A percentile compares a stretch with the other conserved stretches of the same genome.
These are phyloP conservation scores for Bovichtus diacanthus DNA, from an alignment of 2,797 vertebrate species.

Conservation along the genomic window DNA sequence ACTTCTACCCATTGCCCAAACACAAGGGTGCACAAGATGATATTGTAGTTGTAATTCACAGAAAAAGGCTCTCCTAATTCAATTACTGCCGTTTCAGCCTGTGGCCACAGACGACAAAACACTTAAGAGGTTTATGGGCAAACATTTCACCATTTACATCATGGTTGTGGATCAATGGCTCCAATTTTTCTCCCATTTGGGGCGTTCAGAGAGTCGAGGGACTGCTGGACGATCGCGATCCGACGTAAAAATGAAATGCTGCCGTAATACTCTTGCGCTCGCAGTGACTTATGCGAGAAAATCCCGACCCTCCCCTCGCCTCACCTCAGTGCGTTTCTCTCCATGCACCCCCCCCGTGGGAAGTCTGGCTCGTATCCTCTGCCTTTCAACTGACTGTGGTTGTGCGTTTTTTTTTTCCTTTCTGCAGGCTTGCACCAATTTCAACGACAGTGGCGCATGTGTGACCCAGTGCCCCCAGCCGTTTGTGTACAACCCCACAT, in stretches of 20 bases:
- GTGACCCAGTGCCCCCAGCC: constrained; percentile 97
- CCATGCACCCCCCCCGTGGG: neutral
- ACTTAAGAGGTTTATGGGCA: constrained; percentile 78
- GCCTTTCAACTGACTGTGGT: constrained; percentile 18
- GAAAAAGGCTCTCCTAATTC: constrained; percentile 72
- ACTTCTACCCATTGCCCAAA: constrained; percentile 37
- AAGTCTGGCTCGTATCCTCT: neutral
- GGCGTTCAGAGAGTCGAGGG: constrained; percentile 32
- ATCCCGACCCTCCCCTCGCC: neutral
- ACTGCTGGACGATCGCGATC: neutral
- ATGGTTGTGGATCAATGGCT: constrained; percentile 73
- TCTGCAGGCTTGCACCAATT: constrained; percentile 90
- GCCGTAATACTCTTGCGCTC: constrained; percentile 52
- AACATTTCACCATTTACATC: constrained; percentile 78
- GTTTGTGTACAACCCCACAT: constrained; percentile 96
- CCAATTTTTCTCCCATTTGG: constrained; percentile 73
- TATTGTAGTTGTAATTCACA: constrained; percentile 80
- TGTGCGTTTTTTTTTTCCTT: neutral
- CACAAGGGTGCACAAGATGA: constrained; percentile 10
- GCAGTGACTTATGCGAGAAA: constrained; percentile 35
- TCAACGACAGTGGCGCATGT: constrained; percentile 97
- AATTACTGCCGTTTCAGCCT: constrained; percentile 70
- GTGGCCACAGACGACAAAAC: constrained; percentile 64
- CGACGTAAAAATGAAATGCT: constrained; percentile 69
- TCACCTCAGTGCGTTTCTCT: neutral